Conservation (phyloP, 2,797 vertebrate genomes). For the Cacajao melanocephalus region DNA sequence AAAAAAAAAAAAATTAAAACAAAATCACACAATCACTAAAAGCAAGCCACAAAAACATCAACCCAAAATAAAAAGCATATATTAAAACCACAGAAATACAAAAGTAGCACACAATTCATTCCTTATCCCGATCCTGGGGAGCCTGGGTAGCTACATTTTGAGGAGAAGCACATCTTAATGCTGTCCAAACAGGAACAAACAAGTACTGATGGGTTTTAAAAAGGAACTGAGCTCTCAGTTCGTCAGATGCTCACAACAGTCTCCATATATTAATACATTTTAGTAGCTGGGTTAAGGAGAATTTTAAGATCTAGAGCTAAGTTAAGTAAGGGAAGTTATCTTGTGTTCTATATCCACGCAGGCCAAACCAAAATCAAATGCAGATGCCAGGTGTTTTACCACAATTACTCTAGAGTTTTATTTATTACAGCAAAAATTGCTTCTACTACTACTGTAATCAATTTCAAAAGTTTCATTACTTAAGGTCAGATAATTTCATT, state of each 20-base stretch:
- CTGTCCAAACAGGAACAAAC: neutral
- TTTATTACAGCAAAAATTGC: neutral
- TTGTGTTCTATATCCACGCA: accelerated
- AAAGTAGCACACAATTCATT: neutral
- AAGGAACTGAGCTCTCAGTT: neutral
- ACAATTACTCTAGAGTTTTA: neutral
- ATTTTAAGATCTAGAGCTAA: neutral
- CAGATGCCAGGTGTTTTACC: neutral
- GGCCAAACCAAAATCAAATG: neutral
- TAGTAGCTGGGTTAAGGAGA: neutral
- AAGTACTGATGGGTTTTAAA: neutral
- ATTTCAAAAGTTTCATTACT: neutral
- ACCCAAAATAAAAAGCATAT: neutral
- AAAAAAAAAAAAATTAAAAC: neutral
- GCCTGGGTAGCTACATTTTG: neutral
- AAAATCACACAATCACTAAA: neutral
- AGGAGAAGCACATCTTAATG: neutral
- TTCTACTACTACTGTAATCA: neutral
- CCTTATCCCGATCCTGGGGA: neutral
- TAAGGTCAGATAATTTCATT: neutral
- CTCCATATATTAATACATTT: neutral
- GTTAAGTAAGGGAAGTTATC: neutral
- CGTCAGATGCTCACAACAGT: neutral
- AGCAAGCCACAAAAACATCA: neutral
- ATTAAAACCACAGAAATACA: neutral